phyloP scores from a whole-genome alignment of 2,888 invertebrate species.

The Empis stercorea region DNA sequence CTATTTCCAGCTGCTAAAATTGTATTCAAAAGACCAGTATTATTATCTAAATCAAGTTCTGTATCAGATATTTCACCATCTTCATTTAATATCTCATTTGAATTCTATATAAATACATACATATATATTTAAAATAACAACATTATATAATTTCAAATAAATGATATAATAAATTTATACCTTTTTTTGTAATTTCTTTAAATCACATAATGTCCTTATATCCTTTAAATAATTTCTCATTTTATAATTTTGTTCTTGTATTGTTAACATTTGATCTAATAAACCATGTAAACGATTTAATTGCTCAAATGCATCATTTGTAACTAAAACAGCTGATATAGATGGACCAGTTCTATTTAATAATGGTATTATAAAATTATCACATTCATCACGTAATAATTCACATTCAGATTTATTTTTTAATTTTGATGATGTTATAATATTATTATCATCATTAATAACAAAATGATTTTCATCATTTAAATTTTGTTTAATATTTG shows the following conservation, averaged over 20 bases:
- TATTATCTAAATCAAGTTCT: constrained; percentile 45
- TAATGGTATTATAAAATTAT: constrained; percentile 30
- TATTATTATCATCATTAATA: background rate
- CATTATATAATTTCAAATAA: constrained; percentile 10
- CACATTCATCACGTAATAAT: constrained; percentile 27
- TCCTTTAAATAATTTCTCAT: constrained; percentile 56
- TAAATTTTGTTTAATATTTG: background rate
- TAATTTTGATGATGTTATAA: background rate
- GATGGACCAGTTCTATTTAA: constrained; percentile 43
- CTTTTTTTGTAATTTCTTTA: constrained; percentile 46
- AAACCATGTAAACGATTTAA: constrained; percentile 64
- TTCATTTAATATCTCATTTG: constrained; percentile 12
- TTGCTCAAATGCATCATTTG: constrained; percentile 60
- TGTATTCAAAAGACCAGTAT: constrained; percentile 49
- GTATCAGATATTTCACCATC: constrained; percentile 38
- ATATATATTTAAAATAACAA: constrained; percentile 4
- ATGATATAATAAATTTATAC: constrained; percentile 8
- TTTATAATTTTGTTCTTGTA: constrained; percentile 58
- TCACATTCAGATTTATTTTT: constrained; percentile 18
- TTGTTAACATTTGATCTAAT: constrained; percentile 59
- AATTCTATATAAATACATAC: constrained; percentile 3
- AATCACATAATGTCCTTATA: constrained; percentile 54
- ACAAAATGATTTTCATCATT: background rate
- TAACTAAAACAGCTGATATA: constrained; percentile 44
- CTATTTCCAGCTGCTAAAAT: constrained; percentile 44